Base-by-base conservation (phyloP, 2,797 vertebrate genomes). In the Scomberomorus guttatus region DNA sequence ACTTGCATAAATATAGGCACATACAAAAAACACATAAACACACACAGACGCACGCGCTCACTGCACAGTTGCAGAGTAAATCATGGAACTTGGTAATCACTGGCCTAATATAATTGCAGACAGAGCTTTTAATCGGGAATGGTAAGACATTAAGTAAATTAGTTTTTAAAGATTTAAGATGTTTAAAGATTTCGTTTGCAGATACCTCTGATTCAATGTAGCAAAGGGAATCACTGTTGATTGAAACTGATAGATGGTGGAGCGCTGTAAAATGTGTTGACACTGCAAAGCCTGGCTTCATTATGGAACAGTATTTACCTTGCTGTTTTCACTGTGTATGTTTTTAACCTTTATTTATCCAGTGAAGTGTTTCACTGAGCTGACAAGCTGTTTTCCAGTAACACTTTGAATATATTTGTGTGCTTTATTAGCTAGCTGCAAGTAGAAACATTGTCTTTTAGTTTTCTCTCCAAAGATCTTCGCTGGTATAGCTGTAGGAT, bases 91-190 rank as follows among this genome's bases (percentile, higher is more conserved):
- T 95, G 96, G 97, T 96, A 96, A 97, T 97, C 96, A 96, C 87
- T 96, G 94, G 94, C 94, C 94, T 95, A 94, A 95, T 95, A 96
- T 97, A 97, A 98, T 96, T 97, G 96, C 95, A 96, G 94, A 95
- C 95, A 94, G 95, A 94, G 96, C 95, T 96, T 97, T 97, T 97
- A 97, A 97, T 98, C 95, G 94, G 96, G 94, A 96, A 96, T 93
- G 95, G 92, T 93, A 93, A 95, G 94, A 95, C 96, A 97, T 97
- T 97, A 96, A 94, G 96, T 94, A 96, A 96, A 97, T 97, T 95
- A 96, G 94, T 96, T 97, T 97, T 96, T 94, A 94, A 95, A 94
- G 93, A 95, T 95, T 95, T 93, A 95, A 93, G 93, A 95, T 93
- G 91, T 79, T 93, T 92, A 92, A 92, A 94, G 93, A 94, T 95